Evolutionary conservation across 1,140 invertebrate genomes (phyloP), one percentile per base, ranked within the genome.

Genomic region (Argopecten irradians): DNA sequence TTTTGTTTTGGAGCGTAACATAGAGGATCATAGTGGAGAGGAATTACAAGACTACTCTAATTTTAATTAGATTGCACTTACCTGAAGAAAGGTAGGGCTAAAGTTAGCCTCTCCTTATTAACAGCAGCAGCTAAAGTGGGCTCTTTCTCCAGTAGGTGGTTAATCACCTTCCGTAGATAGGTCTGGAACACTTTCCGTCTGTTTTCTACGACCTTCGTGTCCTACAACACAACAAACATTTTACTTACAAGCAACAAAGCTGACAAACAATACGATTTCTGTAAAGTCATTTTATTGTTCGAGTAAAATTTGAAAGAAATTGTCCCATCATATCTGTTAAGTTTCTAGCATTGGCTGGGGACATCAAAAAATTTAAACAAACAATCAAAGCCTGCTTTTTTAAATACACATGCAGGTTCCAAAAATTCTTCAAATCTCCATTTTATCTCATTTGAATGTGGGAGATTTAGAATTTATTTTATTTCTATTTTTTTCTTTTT

Each of bases 71-170:
- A n/a, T n/a, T n/a, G n/a, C 9, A 86, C 93, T 93, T 96, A 98
- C 98, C 97, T 97, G 94, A 98, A 98, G 95, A 98, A 98, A 86
- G 97, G 97, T 91, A 98, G 95, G 90, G 97, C 94, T 11, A 96
- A 96, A 89, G 98, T 96, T 83, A 98, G 96, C 32, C 97, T 96
- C 86, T 97, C 96, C 93, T 97, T 97, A 92, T 96, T 97, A 55
- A 97, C 97, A 93, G 96, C 96, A 85, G 96, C 96, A 8, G 97
- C 96, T 91, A 98, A 96, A 93, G 97, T 97, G 2, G 97, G 96
- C 93, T 97, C 97, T 92, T 97, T 96, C 91, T 97, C 96, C 16
- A 97, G 94, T 88, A 97, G 94, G 91, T 96, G 96, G 91, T 97
- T 97, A 85, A 98, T 96, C n/a, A 98, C 96, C 94, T 97, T 96